Percentiles rank a stretch among this genome's conserved stretches.
phyloP scores from a whole-genome alignment of 2,797 vertebrate genomes.

The Gymnocypris eckloni region DNA sequence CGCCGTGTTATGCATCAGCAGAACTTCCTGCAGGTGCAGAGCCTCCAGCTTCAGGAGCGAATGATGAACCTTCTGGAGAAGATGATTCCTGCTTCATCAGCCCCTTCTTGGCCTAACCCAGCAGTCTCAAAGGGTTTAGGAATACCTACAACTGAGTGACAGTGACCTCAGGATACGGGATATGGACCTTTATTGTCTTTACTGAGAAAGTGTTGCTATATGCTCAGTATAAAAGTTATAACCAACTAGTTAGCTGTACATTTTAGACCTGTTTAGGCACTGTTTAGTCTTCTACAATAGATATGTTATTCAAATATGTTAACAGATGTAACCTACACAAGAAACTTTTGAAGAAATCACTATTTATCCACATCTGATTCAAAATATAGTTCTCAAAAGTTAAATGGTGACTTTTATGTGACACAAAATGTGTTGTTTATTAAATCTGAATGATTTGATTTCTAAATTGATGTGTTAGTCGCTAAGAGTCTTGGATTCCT shows the following conservation, averaged over 20 bases:
- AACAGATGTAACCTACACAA: background rate
- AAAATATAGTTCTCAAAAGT: background rate
- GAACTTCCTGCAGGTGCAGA: constrained; percentile 95
- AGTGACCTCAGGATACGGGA: background rate
- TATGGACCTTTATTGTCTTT: constrained; percentile 22
- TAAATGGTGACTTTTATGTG: background rate
- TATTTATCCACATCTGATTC: background rate
- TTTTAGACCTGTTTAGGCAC: background rate
- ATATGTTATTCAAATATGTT: background rate
- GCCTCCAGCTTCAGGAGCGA: constrained; percentile 94
- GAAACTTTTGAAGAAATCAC: background rate
- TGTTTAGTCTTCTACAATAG: constrained; percentile 6
- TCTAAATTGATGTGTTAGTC: constrained; percentile 15
- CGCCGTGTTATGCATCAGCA: constrained; percentile 94
- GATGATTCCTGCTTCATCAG: constrained; percentile 81
- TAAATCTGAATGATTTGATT: background rate
- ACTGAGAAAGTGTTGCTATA: background rate
- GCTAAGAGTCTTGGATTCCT: background rate
- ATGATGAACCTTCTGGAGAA: constrained; percentile 99
- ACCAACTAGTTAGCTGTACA: constrained; percentile 14
- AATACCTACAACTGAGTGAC: constrained; percentile 57
- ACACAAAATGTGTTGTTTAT: constrained; percentile 2
- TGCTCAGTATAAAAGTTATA: constrained; percentile 6
- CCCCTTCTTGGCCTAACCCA: constrained; percentile 59
- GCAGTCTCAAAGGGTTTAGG: constrained; percentile 65